Evolutionary conservation across 2,113 vertebrate genomes (phyloP).

Genomic region (Apteryx mantelli): DNA sequence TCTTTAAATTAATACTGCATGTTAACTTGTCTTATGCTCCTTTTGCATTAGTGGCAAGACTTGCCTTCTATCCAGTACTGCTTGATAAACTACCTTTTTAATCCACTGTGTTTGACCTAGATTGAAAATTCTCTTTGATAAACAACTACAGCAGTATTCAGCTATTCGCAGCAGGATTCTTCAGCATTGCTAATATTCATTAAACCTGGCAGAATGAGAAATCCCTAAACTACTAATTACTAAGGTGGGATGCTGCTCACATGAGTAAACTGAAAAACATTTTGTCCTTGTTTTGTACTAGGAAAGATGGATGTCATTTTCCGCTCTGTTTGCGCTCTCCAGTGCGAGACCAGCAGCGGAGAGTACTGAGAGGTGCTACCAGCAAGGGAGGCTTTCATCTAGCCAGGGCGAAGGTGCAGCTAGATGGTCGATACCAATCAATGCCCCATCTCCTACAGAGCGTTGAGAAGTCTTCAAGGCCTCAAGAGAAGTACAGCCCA

Average conservation of each 20-base stretch:
- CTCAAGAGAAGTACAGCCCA: background rate
- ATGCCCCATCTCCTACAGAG: background rate
- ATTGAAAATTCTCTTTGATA: background rate
- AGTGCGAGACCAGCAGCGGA: background rate
- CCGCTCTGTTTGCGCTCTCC: background rate
- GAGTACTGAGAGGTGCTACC: background rate
- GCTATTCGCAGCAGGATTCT: background rate
- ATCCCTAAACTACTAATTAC: background rate
- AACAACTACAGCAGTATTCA: background rate
- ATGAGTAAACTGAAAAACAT: background rate
- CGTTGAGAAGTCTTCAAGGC: background rate
- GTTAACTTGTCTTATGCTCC: background rate
- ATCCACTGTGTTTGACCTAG: background rate
- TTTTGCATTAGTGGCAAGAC: background rate
- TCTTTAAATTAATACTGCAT: background rate
- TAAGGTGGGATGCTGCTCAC: background rate
- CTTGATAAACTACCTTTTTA: background rate
- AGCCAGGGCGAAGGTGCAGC: background rate
- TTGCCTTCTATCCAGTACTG: background rate
- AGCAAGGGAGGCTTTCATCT: background rate
- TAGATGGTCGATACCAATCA: background rate
- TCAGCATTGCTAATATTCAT: background rate
- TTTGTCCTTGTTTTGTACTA: background rate
- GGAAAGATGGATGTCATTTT: background rate
- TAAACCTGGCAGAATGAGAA: conserved; percentile 20